Evolutionary conservation across 2,113 vertebrate species (phyloP).

Genomic region (Sprattus sprattus): DNA sequence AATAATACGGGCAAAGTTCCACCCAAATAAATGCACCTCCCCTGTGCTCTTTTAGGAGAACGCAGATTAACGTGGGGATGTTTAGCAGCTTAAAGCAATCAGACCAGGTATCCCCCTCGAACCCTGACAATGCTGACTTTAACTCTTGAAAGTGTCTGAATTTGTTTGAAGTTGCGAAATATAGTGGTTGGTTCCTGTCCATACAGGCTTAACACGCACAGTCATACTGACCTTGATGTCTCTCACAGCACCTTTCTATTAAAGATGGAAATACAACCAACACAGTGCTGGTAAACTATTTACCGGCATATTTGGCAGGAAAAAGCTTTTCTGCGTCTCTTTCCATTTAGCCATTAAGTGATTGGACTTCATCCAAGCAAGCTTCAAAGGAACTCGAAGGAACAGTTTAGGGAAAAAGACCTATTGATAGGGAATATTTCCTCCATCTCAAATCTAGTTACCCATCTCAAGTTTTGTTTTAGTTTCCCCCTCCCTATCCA

Average conservation of each 20-base stretch:
- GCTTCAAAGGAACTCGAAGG: background rate
- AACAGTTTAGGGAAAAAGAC: too few relatives aligned
- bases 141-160: background rate
- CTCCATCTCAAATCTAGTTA: too few relatives aligned
- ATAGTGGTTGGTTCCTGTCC: background rate
- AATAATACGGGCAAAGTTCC: slow-evolving; percentile 1
- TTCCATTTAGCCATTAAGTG: background rate
- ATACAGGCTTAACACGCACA: background rate
- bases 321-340: background rate
- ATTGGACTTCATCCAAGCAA: background rate
- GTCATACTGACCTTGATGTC: background rate
- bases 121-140: background rate
- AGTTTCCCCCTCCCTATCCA: too few relatives aligned
- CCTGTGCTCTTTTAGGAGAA: background rate
- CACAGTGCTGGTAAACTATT: background rate
- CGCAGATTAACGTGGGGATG: background rate
- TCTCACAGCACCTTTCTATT: background rate
- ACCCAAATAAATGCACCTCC: background rate
- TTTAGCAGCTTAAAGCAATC: background rate
- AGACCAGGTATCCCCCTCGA: background rate
- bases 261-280: background rate
- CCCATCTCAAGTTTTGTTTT: too few relatives aligned
- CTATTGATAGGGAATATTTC: background rate
- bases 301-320: background rate
- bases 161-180: background rate